These are phyloP conservation scores for Enteromius mattozi DNA, from an alignment of 2,797 vertebrate genomes.

Conservation along the genomic window DNA sequence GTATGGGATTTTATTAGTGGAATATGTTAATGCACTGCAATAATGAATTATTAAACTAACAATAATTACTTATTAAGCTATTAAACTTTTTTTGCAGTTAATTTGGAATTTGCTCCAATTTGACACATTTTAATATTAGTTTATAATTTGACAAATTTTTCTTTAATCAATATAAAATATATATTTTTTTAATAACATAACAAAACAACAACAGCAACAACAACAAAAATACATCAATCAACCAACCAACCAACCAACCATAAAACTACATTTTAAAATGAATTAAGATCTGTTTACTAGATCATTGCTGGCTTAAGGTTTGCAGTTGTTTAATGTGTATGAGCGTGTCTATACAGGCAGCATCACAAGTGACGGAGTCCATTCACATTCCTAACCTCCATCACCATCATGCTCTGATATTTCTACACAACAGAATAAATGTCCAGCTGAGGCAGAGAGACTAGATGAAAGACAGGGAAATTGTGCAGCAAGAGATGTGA, in stretches of 20 bases:
- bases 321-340: not conserved
- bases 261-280: not conserved
- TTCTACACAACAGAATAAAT: conserved; percentile 7
- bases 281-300: not conserved
- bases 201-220: not conserved
- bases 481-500: not conserved
- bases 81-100: not conserved
- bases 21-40: not conserved
- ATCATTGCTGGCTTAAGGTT: not conserved
- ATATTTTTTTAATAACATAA: not conserved
- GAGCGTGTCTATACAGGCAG: conserved; percentile 30
- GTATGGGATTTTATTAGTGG: not conserved
- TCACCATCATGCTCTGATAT: not conserved
- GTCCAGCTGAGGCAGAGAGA: conserved; percentile 7
- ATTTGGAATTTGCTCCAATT: not conserved
- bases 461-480: conserved; percentile 21
- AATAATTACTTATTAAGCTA: not conserved
- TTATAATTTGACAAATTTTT: not conserved
- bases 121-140: too few species aligned
- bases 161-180: not conserved
- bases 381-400: conserved; percentile 40
- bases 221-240: not conserved
- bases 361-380: not conserved
- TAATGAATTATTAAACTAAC: not conserved
- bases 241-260: not conserved